Percentiles rank a stretch among this genome's conserved stretches.
Conservation (phyloP, 2,888 invertebrate genomes). For the Rambutsinella grinnellia region DNA sequence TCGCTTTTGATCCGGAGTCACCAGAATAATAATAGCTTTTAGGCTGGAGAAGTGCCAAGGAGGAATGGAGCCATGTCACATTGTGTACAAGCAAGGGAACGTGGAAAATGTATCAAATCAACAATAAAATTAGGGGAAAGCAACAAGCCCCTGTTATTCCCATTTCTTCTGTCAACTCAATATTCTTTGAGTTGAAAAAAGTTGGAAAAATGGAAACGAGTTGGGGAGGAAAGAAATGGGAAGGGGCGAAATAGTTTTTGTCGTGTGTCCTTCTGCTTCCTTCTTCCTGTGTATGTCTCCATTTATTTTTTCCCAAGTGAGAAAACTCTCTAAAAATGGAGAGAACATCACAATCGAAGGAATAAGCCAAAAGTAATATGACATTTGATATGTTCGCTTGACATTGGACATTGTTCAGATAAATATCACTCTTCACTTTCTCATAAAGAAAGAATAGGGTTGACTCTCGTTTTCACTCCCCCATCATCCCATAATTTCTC, state of each 20-base stretch:
- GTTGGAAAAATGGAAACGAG: neutral
- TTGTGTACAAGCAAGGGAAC: neutral
- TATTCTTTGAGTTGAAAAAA: neutral
- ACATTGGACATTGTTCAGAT: slow-evolving; percentile 15
- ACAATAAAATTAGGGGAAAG: neutral
- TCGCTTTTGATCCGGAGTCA: neutral
- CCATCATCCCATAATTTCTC: no score
- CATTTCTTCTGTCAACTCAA: neutral
- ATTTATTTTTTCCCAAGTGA: neutral
- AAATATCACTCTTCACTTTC: slow-evolving; percentile 15
- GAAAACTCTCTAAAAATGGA: neutral
- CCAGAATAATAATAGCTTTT: neutral
- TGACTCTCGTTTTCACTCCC: no score
- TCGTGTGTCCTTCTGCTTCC: neutral
- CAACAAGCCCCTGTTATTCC: neutral
- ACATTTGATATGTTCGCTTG: slow-evolving; percentile 15
- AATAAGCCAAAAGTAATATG: slow-evolving; percentile 10
- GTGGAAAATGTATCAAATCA: neutral
- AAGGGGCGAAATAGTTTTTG: slow-evolving; percentile 20
- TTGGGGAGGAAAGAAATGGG: neutral
- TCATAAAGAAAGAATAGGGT: neutral
- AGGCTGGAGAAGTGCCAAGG: neutral
- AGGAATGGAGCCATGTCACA: neutral
- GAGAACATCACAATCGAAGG: neutral
- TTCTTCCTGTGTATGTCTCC: neutral